Base-by-base conservation (phyloP, 2,888 invertebrate species). In the Theretra japonica region DNA sequence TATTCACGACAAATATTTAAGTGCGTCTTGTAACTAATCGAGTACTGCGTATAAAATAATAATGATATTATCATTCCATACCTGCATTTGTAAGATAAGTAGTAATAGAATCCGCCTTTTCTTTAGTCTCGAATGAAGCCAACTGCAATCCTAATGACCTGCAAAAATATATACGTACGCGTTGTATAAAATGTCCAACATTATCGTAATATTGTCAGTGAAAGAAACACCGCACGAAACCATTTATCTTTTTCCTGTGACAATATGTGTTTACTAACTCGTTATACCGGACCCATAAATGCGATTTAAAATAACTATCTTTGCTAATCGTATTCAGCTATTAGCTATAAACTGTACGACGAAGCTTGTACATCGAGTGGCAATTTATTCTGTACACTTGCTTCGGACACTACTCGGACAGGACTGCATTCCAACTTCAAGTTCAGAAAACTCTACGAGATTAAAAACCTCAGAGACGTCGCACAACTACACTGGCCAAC, bases 101-200 rank as follows among this genome's bases (percentile, higher is more conserved):
- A 70, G 97, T 96, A 94, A 98, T 97, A 65, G 97, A 97, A 86
- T 97, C 97, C 5, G 97, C 97, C 90, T 98, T 98, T 91, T 98
- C 98, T 86, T 97, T 96, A 11, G 97, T 97, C 90, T 97, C 97
- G 84, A 98, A 97, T 19, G 97, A 97, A 68, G 97, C 97, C 84
- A 98, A 93, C 86, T 98, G 98, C 79, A 98, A 94, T 28, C 98
- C 98, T 84, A 98, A 94, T 72, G 97, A 97, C 83, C 98, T 95
- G 93, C 74, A 90, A 85, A 80, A 76, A 65, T 23, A 48, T 23
- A 65, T 21, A 65, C 23, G n/a, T 17, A 58, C 4, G 23, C 15
- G 2, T 65, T 41, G 8, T 65, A 30, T 41, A 65, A 21, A 41
- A 6, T 65, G 4, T 3, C 59, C n/a, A 65, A 65, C 65, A 65